Evolutionary conservation across 1,140 invertebrate species (phyloP).

Genomic region (Alviniconcha marisindica): DNA sequence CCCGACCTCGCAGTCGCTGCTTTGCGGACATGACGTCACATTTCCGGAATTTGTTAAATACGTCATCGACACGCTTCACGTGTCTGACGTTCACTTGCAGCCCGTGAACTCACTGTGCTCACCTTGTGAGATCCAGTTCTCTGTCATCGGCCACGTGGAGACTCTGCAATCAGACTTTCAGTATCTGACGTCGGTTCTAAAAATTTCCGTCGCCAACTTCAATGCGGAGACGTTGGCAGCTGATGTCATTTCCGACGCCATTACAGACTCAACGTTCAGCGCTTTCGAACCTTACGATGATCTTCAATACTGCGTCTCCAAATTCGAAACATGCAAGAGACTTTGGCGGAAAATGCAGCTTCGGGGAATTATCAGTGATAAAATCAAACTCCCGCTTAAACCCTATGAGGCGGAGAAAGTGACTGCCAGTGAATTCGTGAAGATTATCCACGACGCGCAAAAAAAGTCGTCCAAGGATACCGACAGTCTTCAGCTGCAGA

Average conservation of each 20-base stretch:
- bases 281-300: background rate
- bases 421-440: background rate
- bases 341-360: slow-evolving; percentile 41
- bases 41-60: slow-evolving; percentile 47
- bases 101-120: slow-evolving; percentile 36
- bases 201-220: background rate
- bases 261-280: slow-evolving; percentile 29
- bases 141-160: slow-evolving; percentile 40
- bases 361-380: slow-evolving; percentile 37
- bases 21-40: slow-evolving; percentile 49
- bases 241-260: slow-evolving; percentile 12
- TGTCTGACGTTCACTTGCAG: slow-evolving; percentile 26
- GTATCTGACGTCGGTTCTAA: slow-evolving; percentile 10
- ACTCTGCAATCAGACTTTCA: slow-evolving; percentile 35
- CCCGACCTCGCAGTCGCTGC: background rate
- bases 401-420: background rate
- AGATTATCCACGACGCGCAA: background rate
- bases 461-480: background rate
- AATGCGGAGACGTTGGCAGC: background rate
- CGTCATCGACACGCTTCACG: slow-evolving; percentile 7
- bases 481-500: slow-evolving; percentile 14
- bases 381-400: background rate
- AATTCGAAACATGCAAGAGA: slow-evolving; percentile 1
- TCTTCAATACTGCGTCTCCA: background rate
- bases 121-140: slow-evolving; percentile 38